phyloP scores from a whole-genome alignment of 2,888 invertebrate species.

The Heterodera filipjevi region DNA sequence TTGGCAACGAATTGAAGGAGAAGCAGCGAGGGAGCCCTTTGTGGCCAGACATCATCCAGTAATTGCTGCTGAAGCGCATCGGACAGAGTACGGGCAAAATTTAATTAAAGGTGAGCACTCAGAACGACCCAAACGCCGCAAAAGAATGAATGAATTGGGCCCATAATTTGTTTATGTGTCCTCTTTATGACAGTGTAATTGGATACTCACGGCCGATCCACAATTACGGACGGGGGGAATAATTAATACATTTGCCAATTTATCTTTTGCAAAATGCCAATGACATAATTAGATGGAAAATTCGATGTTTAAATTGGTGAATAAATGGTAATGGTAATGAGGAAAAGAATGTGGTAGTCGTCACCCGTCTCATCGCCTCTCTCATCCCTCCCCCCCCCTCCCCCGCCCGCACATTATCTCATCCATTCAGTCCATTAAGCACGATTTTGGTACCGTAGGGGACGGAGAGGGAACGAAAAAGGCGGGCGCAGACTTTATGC shows the following conservation, averaged over 20 bases:
- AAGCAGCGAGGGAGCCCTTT: background rate
- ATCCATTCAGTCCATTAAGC: constrained; percentile 10
- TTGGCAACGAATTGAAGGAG: background rate
- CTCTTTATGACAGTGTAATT: background rate
- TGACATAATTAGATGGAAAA: background rate
- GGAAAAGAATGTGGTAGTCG: too few relatives aligned
- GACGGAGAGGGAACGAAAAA: background rate
- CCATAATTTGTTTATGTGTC: background rate
- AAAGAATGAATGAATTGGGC: background rate
- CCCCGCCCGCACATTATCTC: background rate
- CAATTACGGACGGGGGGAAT: background rate
- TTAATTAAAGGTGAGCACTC: constrained; percentile 4
- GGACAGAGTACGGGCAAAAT: background rate
- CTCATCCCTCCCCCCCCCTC: background rate
- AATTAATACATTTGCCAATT: background rate
- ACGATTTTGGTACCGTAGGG: background rate
- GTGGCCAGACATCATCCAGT: constrained; percentile 9
- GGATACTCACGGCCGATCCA: background rate
- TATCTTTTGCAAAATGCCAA: too few relatives aligned
- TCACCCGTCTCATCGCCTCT: background rate
- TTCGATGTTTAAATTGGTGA: background rate
- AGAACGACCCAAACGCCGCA: background rate
- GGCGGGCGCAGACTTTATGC: background rate
- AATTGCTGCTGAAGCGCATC: background rate
- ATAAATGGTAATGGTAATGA: background rate